Base-by-base conservation (phyloP, 2,888 invertebrate genomes). In the Oscheius sp. region DNA sequence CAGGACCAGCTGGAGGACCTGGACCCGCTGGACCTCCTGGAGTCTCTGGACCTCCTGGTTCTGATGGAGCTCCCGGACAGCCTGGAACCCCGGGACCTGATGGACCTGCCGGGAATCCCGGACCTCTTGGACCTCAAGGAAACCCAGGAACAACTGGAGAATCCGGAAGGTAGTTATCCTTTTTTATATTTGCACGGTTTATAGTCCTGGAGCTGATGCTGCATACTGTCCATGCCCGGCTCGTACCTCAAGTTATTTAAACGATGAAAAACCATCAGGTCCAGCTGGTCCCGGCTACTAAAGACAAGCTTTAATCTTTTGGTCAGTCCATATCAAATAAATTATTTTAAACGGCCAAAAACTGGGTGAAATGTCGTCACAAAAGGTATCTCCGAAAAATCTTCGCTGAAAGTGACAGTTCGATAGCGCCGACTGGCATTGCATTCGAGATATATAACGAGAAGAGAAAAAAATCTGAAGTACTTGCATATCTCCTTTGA, bases 201-300 rank as follows among this genome's bases (percentile, higher is more conserved):
- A 20, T 17, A 34, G 25, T 29, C 65, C 65, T 20, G 75, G 75
- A 71, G 65, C 69, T 63, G 75, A 75, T 46, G 75, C 72, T 50
- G 75, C 78, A 48, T 75, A 75, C 52, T 77, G 75, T 50, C 72
- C 76, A 63, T 78, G 76, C 69, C 79, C 79, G 8, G n/a, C n/a
- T n/a, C n/a, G n/a, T n/a, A n/a, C n/a, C n/a, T n/a, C n/a, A n/a
- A n/a, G n/a, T n/a, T n/a, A n/a, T n/a, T n/a, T n/a, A n/a, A n/a
- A n/a, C n/a, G n/a, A n/a, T n/a, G 42, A 20, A 42, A 20, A 3
- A 3, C 42, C 42, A 20, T 42, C 42, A 42, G 42, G 42, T 42
- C 42, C 42, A 10, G 42, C 6, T 17, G 42, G 6, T 42, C 42
- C 42, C 15, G 42, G 42, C 4, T 15, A 15, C 12, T 15, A 20